These are phyloP conservation scores for Tetanocera ferruginea DNA, from an alignment of 2,888 invertebrate genomes.

Conservation along the genomic window DNA sequence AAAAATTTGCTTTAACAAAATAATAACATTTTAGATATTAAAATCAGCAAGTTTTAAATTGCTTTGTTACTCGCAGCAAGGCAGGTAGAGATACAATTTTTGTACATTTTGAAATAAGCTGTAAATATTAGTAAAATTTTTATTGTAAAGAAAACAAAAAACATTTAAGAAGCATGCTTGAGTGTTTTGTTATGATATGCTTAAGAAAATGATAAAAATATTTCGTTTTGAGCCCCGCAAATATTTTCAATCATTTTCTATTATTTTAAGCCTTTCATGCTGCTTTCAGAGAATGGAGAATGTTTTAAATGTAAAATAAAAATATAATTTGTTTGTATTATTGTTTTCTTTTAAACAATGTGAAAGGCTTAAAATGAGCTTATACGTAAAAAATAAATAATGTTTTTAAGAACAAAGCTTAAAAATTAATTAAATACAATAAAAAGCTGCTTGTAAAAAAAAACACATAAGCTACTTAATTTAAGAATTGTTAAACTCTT, in stretches of 20 bases:
- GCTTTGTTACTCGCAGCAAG: no score
- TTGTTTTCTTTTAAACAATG: background rate
- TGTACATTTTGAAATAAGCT: background rate
- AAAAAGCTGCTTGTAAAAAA: background rate
- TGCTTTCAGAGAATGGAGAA: background rate
- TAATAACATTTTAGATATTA: no score
- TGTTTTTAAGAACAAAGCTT: background rate
- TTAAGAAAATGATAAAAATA: conserved; percentile 25
- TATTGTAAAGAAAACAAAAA: background rate
- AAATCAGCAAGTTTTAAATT: no score
- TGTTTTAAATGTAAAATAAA: no score
- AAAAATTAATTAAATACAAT: background rate
- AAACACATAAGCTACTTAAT: no score
- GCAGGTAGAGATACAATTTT: no score
- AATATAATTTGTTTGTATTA: background rate
- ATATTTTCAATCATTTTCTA: conserved; percentile 29
- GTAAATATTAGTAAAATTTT: background rate
- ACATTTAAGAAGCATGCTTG: background rate
- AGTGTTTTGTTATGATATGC: background rate
- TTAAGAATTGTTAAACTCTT: no score
- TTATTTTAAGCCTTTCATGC: conserved; percentile 10
- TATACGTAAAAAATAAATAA: background rate
- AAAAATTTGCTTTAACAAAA: no score
- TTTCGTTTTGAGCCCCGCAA: conserved; percentile 32
- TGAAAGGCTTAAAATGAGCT: conserved; percentile 17